Evolutionary conservation across 2,888 invertebrate genomes (phyloP), one percentile per base, ranked within the genome.

Genomic region (Epirrhoe alternata): DNA sequence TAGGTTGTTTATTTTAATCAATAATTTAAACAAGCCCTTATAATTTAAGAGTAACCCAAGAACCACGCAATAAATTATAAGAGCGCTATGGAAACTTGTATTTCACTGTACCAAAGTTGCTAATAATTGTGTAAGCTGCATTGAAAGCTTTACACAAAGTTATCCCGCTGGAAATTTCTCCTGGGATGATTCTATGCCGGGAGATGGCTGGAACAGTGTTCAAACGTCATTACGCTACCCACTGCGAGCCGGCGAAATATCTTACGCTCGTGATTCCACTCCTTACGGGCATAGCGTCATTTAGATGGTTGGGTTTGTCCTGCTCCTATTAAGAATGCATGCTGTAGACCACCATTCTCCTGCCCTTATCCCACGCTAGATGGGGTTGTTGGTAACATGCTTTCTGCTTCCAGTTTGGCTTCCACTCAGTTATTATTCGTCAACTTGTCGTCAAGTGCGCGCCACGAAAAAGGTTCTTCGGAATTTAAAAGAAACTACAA

Each of bases 81-180:
- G 12, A 12, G 38, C 38, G 38, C 12, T 0, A 35, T 1, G 38
- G 12, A 53, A 61, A 35, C 53, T 54, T 53, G 10, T 52, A 33
- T 33, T 52, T 47, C 49, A 49, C 47, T 5, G 12, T 38, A 16
- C 16, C 30, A 12, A 64, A 74, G 68, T 71, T 71, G 70, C 59
- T 71, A 66, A 60, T 67, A 52, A 67, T 60, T 56, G 52, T 60
- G 75, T 75, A 72, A 78, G 68, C 64, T 42, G 77, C 77, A 83
- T 81, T 79, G 80, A 82, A 83, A 80, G 80, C 77, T 79, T 79
- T 78, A 74, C 73, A 75, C 72, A 65, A 65, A 70, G 68, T 63
- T 70, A 63, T 78, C 74, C 78, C 74, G 77, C 74, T 77, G 70
- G 73, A 74, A 77, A 84, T 83, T 83, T 82, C 85, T 85, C 83